Evolutionary conservation across 2,113 vertebrate species (phyloP).

Genomic region (Erythrocercus mccallii): DNA sequence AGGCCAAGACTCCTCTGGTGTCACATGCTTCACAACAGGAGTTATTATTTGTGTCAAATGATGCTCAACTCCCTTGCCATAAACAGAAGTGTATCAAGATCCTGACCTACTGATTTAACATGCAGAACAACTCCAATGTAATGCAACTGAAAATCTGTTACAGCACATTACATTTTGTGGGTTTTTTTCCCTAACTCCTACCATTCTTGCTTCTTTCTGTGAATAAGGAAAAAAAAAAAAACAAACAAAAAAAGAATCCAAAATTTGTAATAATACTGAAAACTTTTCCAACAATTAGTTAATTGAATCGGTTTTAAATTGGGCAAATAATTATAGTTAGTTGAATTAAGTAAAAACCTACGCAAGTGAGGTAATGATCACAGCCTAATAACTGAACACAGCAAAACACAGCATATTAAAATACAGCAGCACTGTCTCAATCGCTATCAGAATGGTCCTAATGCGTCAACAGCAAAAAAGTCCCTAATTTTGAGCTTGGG

Average conservation of each 20-base stretch:
- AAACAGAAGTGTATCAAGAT: not conserved
- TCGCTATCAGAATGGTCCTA: not conserved
- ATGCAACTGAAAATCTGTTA: not conserved
- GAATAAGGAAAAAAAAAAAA: not conserved
- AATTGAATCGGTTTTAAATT: not conserved
- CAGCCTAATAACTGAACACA: not conserved
- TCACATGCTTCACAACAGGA: not conserved
- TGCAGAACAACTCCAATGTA: not conserved
- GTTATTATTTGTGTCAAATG: not conserved
- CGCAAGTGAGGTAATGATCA: not conserved
- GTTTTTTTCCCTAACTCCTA: not conserved
- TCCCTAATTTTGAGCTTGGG: not conserved
- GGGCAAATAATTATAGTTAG: not conserved
- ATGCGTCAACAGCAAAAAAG: not conserved
- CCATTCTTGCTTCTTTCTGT: not conserved
- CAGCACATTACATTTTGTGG: not conserved
- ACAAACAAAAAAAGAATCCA: accelerated
- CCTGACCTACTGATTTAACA: not conserved
- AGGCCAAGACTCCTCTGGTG: accelerated
- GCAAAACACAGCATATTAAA: not conserved
- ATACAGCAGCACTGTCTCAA: not conserved
- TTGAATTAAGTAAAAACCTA: not conserved
- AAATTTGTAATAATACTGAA: not conserved
- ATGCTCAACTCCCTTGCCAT: not conserved
- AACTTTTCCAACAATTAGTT: not conserved